Conservation (phyloP, 2,888 invertebrate genomes). For the Cyaniris semiargus region DNA sequence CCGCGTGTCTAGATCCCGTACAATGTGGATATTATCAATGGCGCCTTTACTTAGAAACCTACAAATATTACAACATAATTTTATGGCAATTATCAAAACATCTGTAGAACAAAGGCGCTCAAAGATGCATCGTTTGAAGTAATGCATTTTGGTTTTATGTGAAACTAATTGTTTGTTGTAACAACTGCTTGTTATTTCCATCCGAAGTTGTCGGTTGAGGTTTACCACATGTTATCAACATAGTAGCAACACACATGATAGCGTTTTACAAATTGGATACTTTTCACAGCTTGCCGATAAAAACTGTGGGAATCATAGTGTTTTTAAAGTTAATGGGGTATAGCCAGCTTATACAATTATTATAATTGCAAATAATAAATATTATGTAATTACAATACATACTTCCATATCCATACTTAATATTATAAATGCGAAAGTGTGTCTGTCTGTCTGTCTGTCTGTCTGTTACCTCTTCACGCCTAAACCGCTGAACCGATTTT, state of each 20-base stretch:
- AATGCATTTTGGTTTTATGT: background rate
- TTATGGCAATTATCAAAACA: background rate
- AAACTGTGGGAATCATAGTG: no score
- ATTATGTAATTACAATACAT: no score
- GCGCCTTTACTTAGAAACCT: background rate
- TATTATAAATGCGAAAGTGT: no score
- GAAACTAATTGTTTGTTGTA: conserved; percentile 13
- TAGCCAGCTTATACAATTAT: no score
- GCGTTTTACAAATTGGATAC: background rate
- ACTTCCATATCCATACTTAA: no score
- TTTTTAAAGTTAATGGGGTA: no score
- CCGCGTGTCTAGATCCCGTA: no score
- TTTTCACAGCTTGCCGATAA: background rate
- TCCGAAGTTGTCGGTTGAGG: background rate
- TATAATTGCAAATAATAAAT: no score
- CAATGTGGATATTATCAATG: background rate
- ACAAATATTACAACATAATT: background rate
- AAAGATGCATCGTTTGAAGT: background rate
- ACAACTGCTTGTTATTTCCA: background rate
- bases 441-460: no score
- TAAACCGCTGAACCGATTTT: no score
- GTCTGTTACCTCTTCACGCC: no score
- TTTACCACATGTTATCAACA: conserved; percentile 21
- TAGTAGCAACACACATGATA: background rate
- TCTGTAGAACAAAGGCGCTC: background rate